A percentile compares a stretch with the other conserved stretches of the same genome.
These are phyloP conservation scores for Tenualosa thibaudeaui DNA, from an alignment of 2,797 vertebrate genomes.

Conservation along the genomic window DNA sequence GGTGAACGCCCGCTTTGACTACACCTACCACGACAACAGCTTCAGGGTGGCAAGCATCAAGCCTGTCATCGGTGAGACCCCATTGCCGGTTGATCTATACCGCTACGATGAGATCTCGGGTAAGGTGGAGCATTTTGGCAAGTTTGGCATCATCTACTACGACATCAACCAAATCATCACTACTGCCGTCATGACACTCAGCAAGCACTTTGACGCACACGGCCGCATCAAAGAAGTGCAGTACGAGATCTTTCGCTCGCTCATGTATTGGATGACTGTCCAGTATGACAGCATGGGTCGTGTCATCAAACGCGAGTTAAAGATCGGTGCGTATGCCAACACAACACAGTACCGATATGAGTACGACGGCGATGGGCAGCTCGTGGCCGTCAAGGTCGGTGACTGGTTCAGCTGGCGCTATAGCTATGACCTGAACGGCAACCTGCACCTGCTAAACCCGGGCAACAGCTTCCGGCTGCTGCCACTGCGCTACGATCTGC, in stretches of 20 bases:
- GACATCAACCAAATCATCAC: conserved; percentile 91
- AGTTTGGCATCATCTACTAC: conserved; percentile 90
- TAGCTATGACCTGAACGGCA: conserved; percentile 87
- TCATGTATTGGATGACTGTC: conserved; percentile 92
- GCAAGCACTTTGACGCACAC: conserved; percentile 88
- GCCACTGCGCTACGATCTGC: conserved; percentile 84
- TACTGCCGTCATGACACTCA: conserved; percentile 87
- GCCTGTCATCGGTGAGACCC: conserved; percentile 85
- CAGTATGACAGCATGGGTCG: conserved; percentile 89
- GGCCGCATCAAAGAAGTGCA: conserved; percentile 89
- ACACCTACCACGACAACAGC: conserved; percentile 87
- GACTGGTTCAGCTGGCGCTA: conserved; percentile 88
- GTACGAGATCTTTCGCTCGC: conserved; percentile 87
- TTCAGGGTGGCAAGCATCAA: conserved; percentile 88
- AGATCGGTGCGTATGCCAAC: conserved; percentile 87
- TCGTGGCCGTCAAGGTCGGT: conserved; percentile 81
- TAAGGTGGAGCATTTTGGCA: conserved; percentile 89
- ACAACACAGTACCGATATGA: conserved; percentile 90
- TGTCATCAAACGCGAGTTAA: conserved; percentile 85
- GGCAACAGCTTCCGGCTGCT: conserved; percentile 84
- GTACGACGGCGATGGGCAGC: conserved; percentile 85
- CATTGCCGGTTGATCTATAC: conserved; percentile 86
- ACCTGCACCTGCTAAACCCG: conserved; percentile 84
- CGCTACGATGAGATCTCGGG: conserved; percentile 89
- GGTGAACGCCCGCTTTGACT: conserved; percentile 89